Evolutionary conservation across 2,113 vertebrate species (phyloP), one percentile per base, ranked within the genome.

Genomic region (Casuarius casuarius): DNA sequence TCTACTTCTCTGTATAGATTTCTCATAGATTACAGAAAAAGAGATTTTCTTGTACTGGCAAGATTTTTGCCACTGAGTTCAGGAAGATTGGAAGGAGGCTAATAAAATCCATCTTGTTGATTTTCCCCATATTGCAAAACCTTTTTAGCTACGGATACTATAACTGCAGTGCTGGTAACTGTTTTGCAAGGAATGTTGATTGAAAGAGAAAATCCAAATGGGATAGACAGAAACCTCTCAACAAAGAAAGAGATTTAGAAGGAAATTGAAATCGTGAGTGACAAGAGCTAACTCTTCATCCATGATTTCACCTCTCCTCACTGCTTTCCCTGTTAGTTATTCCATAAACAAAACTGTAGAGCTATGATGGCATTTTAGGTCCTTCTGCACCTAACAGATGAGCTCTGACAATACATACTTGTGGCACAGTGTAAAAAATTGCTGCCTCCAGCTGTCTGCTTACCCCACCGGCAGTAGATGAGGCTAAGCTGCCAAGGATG

Each of bases 141-240:
- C 71, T 7, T 68, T 87, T 84, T 59, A 89, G 10, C 65, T 97
- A 54, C 0, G 21, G 13, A 21, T 83, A 70, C 25, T 76, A 29
- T 94, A 94, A 91, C 59, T 94, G 28, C 49, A 85, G n/a, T 95
- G 89, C 87, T 91, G 40, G 87, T 95, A 96, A 97, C 54, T 74
- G 21, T 87, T 49, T 91, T 91, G 19, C 78, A 87, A 87, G 84
- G 75, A 95, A 95, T 71, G 49, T 7, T 87, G 42, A 19, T 56
- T 75, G 49, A 76, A 91, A 89, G 92, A 49, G 31, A 42, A 83
- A 87, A 83, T 19, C 16, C 17, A 49, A 29, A 0, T 1, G 17
- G 52, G 33, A 62, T 78, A 76, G 81, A 59, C 10, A 74, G 56
- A 56, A 62, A 17, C 67, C 67, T 74, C 42, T 67, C 25, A 44